phyloP scores from a whole-genome alignment of 2,113 vertebrate genomes.

The Nettapus auritus region DNA sequence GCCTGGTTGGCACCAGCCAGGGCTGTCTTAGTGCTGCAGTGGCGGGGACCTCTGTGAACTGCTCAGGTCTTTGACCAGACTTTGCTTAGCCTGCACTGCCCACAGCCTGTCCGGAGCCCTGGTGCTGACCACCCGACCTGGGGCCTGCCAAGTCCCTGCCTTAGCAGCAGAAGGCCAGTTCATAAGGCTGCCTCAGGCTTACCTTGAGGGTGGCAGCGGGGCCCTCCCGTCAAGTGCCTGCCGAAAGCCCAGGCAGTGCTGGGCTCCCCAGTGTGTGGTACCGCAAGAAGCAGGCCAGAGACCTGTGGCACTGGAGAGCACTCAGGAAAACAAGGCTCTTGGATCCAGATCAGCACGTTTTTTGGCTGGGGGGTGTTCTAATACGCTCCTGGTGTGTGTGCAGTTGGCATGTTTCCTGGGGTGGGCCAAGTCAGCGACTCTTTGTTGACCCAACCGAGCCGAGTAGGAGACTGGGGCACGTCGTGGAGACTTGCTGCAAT shows the following conservation, averaged over 20 bases:
- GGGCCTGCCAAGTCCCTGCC: not conserved
- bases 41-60: not conserved
- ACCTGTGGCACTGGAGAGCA: not conserved
- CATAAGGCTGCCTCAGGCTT: not conserved
- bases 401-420: not conserved
- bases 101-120: not conserved
- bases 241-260: not conserved
- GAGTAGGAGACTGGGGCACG: accelerated
- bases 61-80: not conserved
- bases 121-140: accelerated
- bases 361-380: not conserved
- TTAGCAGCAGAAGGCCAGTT: not conserved
- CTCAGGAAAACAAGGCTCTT: not conserved
- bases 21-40: not conserved
- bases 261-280: accelerated
- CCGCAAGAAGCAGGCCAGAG: not conserved
- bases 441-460: not conserved
- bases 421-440: not conserved
- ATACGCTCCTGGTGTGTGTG: not conserved
- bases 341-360: not conserved
- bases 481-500: not conserved
- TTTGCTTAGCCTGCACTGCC: accelerated
- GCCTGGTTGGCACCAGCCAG: not conserved
- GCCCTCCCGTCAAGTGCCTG: not conserved
- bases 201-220: not conserved